Conservation (phyloP, 2,888 invertebrate genomes). For the Megaustenia siamemsis region DNA sequence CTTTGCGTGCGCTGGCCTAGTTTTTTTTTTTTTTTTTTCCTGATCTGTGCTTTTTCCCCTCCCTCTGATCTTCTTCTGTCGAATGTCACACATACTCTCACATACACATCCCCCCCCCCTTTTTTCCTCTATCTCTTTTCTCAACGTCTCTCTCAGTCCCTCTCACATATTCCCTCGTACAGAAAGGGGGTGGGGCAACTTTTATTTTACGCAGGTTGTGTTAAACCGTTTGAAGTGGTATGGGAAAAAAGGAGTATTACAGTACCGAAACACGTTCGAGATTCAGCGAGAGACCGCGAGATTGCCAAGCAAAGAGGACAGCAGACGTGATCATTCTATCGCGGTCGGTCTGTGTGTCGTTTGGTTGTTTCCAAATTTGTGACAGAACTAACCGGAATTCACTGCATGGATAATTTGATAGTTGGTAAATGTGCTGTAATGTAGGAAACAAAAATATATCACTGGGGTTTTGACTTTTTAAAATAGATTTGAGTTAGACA, state of each 20-base stretch:
- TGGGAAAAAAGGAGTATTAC: not conserved
- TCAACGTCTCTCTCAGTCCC: slow-evolving; percentile 8
- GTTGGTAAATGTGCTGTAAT: too few relatives aligned
- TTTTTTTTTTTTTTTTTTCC: slow-evolving; percentile 26
- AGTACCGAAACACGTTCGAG: not conserved
- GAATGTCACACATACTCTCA: slow-evolving; percentile 10
- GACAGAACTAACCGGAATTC: too few relatives aligned
- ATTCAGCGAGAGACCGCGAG: slow-evolving; percentile 4
- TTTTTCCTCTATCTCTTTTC: slow-evolving; percentile 16
- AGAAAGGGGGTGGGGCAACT: not conserved
- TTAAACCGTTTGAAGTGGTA: not conserved
- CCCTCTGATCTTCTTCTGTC: not conserved
- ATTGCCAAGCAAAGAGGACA: not conserved
- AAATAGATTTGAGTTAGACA: too few relatives aligned
- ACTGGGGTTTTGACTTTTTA: too few relatives aligned
- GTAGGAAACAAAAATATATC: too few relatives aligned
- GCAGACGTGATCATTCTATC: too few relatives aligned
- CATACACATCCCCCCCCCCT: too few relatives aligned
- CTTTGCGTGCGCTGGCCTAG: not conserved
- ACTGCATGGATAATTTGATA: too few relatives aligned
- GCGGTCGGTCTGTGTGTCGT: too few relatives aligned
- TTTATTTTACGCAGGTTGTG: not conserved
- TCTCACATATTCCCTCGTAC: not conserved
- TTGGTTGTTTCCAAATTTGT: too few relatives aligned
- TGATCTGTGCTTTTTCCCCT: slow-evolving; percentile 30